These are phyloP conservation scores for Drosophila imparisetae DNA, from an alignment of 2,888 invertebrate genomes.

Conservation along the genomic window DNA sequence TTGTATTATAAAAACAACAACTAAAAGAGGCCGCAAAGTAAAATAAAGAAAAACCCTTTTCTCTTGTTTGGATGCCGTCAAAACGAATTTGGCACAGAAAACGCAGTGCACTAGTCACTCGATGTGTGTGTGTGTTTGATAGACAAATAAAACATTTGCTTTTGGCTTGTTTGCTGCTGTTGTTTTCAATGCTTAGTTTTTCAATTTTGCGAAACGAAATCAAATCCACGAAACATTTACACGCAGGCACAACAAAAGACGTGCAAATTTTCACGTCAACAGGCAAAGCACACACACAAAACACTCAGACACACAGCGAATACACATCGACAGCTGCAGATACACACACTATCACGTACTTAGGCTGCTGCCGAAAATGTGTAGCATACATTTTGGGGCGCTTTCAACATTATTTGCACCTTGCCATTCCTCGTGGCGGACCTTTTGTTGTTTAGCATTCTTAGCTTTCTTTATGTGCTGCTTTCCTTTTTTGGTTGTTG, in stretches of 20 bases:
- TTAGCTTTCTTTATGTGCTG: constrained; percentile 49
- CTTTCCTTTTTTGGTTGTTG: constrained; percentile 3
- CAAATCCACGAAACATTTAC: constrained; percentile 75
- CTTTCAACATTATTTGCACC: constrained; percentile 78
- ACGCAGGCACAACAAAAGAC: constrained; percentile 81
- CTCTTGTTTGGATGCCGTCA: constrained; percentile 58
- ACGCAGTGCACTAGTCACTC: constrained; percentile 69
- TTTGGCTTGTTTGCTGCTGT: constrained; percentile 65
- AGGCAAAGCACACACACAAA: constrained; percentile 51
- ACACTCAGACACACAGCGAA: constrained; percentile 25
- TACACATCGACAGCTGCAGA: constrained; percentile 29
- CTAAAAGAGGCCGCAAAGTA: constrained; percentile 78
- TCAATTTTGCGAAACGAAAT: constrained; percentile 75
- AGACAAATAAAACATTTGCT: constrained; percentile 76
- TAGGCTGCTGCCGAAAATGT: constrained; percentile 68
- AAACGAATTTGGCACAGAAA: constrained; percentile 74
- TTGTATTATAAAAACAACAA: constrained; percentile 76
- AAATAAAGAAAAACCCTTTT: constrained; percentile 54
- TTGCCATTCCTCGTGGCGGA: constrained; percentile 54
- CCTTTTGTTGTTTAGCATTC: constrained; percentile 64
- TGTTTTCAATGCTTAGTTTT: constrained; percentile 76
- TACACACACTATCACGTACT: constrained; percentile 60
- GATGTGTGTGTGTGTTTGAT: constrained; percentile 44
- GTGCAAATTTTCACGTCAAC: constrained; percentile 81
- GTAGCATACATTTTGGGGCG: constrained; percentile 71